phyloP scores from a whole-genome alignment of 1,140 invertebrate genomes.

The Drosophila lacteicornis region DNA sequence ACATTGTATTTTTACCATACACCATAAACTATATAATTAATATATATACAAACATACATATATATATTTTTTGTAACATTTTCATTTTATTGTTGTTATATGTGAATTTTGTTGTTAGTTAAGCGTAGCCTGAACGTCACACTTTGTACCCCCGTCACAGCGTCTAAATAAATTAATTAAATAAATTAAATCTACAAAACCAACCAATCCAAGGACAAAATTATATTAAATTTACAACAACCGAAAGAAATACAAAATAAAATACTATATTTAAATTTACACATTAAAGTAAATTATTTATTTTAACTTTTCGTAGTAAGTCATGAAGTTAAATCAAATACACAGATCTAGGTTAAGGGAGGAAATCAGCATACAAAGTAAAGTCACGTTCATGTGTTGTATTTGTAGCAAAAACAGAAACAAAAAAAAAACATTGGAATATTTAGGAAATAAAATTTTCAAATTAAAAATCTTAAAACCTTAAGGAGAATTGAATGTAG shows the following conservation, averaged over 20 bases:
- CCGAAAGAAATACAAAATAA: conserved; percentile 28
- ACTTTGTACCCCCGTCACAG: conserved; percentile 74
- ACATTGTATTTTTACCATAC: conserved; percentile 55
- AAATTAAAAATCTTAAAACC: conserved; percentile 15
- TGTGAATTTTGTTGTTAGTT: conserved; percentile 80
- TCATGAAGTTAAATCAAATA: conserved; percentile 45
- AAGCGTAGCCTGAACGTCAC: conserved; percentile 71
- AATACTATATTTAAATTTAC: conserved; percentile 55
- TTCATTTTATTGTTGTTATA: conserved; percentile 79
- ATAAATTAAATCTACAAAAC: conserved; percentile 75
- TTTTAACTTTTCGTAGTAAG: conserved; percentile 55
- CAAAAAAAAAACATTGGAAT: conserved; percentile 5
- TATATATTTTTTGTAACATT: conserved; percentile 66
- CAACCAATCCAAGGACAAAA: conserved; percentile 66
- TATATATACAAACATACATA: conserved; percentile 23
- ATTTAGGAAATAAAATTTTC: conserved; percentile 27
- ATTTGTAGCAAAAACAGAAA: conserved; percentile 28
- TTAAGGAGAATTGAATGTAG: conserved; percentile 43
- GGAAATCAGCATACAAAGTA: conserved; percentile 6
- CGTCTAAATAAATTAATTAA: conserved; percentile 70
- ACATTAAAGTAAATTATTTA: conserved; percentile 59
- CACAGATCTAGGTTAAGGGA: conserved; percentile 36
- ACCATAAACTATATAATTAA: conserved; percentile 31
- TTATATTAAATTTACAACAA: conserved; percentile 70
- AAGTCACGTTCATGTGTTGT: conserved; percentile 34